Base-by-base conservation (phyloP, 2,888 invertebrate genomes). In the Cataglyphis rosenhaueri region DNA sequence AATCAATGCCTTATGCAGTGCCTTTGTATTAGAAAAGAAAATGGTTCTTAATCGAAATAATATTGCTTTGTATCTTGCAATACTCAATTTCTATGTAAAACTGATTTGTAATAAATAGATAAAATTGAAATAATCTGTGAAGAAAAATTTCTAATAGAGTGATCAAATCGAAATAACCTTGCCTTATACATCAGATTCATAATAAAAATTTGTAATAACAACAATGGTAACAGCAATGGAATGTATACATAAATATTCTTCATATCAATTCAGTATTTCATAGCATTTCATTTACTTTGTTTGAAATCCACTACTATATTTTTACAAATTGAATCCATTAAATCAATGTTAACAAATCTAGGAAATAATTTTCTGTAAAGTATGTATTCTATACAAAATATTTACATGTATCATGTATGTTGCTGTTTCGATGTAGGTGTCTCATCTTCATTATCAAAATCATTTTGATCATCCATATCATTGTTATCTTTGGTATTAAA, bases 61-160 rank as follows among this genome's bases (percentile, higher is more conserved):
- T 70, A 44, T 81, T 70, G 73, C 76, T 65, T 81, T 83, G 21
- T 87, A 83, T 41, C 15, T 64, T 15, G 64, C 41, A 64, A 87
- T 79, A 82, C 73, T 52, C 52, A 29, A 71, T 81, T 84, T 87
- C 65, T 85, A 76, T 73, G 55, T 32, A 29, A 76, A 57, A 75
- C 61, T 38, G 21, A 79, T 85, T 85, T 81, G 62, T 52, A 85
- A 83, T 84, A 85, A 73, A 75, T 57, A 15, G 38, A 35, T n/a
- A 38, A 75, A 52, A 57, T 29, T n/a, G 21, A 64, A 21, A 41
- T 71, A 73, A 52, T 52, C 18, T 2, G 21, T 32, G 6, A 12
- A 35, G 38, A 61, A 61, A 0, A 61, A 61, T 32, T 18, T 61
- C 18, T 61, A 52, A 29, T 18, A 8, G 18, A 32, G 38, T 64